A percentile compares a stretch with the other conserved stretches of the same genome.
Conservation (phyloP, 2,113 vertebrate genomes). For the Mola mola region DNA sequence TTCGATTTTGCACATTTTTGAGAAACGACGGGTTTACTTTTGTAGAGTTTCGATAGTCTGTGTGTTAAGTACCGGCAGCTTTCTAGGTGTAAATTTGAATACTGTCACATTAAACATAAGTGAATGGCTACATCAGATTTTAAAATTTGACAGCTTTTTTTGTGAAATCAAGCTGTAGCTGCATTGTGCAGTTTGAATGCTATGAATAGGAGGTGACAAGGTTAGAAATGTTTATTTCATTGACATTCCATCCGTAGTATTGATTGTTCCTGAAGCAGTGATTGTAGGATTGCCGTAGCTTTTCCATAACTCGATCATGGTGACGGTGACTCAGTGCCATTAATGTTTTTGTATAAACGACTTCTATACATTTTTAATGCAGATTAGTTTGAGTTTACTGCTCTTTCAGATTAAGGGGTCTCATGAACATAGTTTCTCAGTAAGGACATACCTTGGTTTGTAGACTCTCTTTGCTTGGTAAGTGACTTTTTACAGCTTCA, state of each 20-base stretch:
- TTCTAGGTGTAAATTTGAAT: slow-evolving; percentile 87
- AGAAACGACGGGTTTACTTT: slow-evolving; percentile 82
- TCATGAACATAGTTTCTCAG: slow-evolving; percentile 50
- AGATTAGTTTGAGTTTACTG: slow-evolving; percentile 55
- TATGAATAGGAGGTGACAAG: slow-evolving; percentile 79
- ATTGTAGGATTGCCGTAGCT: slow-evolving; percentile 89
- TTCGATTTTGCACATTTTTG: slow-evolving; percentile 95
- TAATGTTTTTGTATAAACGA: slow-evolving; percentile 76
- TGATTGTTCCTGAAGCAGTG: slow-evolving; percentile 90
- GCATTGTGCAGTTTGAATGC: slow-evolving; percentile 90
- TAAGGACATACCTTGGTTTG: no score
- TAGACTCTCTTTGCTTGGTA: slow-evolving; percentile 56
- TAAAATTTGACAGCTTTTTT: slow-evolving; percentile 68
- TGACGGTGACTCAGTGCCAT: slow-evolving; percentile 93
- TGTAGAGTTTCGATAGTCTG: slow-evolving; percentile 77
- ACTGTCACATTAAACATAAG: slow-evolving; percentile 83
- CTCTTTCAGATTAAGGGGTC: slow-evolving; percentile 53
- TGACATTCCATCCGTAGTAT: slow-evolving; percentile 93
- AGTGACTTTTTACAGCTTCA: slow-evolving; percentile 59
- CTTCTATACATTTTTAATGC: slow-evolving; percentile 53
- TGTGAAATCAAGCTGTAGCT: slow-evolving; percentile 81
- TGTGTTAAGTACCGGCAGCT: slow-evolving; percentile 88
- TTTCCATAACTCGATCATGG: slow-evolving; percentile 89
- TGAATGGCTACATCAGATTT: slow-evolving; percentile 83
- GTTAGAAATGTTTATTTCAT: slow-evolving; percentile 82